Base-by-base conservation (phyloP, 2,797 vertebrate species). In the Rhinella marina region DNA sequence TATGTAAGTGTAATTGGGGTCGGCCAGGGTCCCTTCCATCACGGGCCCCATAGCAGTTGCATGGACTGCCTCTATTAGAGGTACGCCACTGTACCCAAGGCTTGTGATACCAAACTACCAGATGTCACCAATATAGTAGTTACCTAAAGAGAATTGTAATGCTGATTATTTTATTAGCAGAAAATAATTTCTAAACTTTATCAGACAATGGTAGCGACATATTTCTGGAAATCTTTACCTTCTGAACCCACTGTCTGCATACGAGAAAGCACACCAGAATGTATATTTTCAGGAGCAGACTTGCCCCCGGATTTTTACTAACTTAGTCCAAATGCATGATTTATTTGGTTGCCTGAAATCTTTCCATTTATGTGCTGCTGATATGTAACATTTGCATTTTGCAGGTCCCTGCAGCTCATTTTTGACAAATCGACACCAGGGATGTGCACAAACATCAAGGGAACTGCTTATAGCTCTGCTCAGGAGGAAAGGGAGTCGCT, bases 321-420 rank as follows among this genome's bases (percentile, higher is more conserved):
- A 27, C 25, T 59, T 61, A 81, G 32, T n/a, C 32, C 50, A 32
- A 50, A 50, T 81, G 61, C 80, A 81, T 64, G 61, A 52, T 50
- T 66, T 64, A 64, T 50, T 64, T 66, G 80, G 80, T 16, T 50
- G 80, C 41, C 19, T 66, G 32, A 54, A 52, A 77, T 66, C 29
- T 50, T 81, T 81, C 61, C 80, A 66, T 81, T 68, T 57, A 17
- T 81, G 61, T 78, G 54, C 78, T 48, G 78, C 73, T 86, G 25
- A 81, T 86, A 81, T 59, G 77, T 81, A 78, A 78, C n/a, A 79
- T 87, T 89, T 80, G 80, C 85, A 84, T 86, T 86, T 73, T 84
- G 29, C 78, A 73, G 82, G 62, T 29, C 78, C 80, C 72, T 78
- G 59, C 61, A 77, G 80, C 84, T 72, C 50, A 52, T 82, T 56